Base-by-base conservation (phyloP, 2,888 invertebrate species). In the Phaedon cochleariae region DNA sequence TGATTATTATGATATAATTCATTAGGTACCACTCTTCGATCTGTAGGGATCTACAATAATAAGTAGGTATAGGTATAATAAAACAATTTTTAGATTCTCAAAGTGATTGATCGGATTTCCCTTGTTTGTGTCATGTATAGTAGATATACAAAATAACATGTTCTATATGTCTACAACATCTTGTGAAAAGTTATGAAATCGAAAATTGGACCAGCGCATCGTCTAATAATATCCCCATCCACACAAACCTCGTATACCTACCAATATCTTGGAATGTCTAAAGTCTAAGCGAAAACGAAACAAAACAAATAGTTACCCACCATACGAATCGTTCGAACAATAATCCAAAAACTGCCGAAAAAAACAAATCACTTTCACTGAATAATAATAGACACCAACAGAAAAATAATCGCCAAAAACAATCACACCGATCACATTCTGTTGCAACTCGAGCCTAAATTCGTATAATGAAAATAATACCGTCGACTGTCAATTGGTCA, bases 401-500 rank as follows among this genome's bases (percentile, higher is more conserved):
- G 45, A 54, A 58, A 63, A 54, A 31, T 52, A 63, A 62, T 52
- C 34, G 46, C 51, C 60, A 59, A 62, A 60, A 45, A 34, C 17
- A 53, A 63, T 26, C 17, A 58, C 45, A 59, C 58, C 57, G 59
- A 48, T 45, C 45, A 34, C 54, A 53, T 53, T 29, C 41, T 41
- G 41, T 41, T 12, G 41, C 12, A 15, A 41, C 10, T 10, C n/a
- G 15, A 41, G 15, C 15, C 41, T 15, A 34, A 34, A 34, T 15
- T 41, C 37, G 58, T 55, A 49, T 45, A 26, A 18, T 34, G 52
- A 46, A 46, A 69, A 67, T 67, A 64, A 64, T 69, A 67, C 66
- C 66, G 62, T 66, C 62, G 62, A 59, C 66, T 60, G 49, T 46
- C 49, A 62, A 63, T 46, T 64, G 52, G 59, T 59, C 64, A 51